Evolutionary conservation across 2,888 invertebrate species (phyloP).

Genomic region (Latheticus oryzae): DNA sequence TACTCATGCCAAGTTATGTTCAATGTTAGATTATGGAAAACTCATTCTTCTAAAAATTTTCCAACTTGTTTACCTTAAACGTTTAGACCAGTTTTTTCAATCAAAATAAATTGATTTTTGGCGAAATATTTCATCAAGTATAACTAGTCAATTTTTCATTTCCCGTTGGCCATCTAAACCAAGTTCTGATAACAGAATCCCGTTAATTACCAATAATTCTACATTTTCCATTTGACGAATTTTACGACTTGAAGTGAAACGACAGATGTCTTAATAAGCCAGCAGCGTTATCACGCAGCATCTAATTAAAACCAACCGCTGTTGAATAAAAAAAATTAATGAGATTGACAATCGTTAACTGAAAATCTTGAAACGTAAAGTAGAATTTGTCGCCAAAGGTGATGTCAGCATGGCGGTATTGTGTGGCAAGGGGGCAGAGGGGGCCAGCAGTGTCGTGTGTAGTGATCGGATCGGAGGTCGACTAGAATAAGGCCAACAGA

Average conservation of each 20-base stretch:
- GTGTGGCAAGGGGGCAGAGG: constrained; percentile 16
- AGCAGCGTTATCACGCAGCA: constrained; percentile 38
- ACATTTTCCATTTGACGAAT: constrained; percentile 24
- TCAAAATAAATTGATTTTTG: too few relatives aligned
- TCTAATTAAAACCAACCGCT: constrained; percentile 43
- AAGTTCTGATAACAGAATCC: too few relatives aligned
- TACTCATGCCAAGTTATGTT: too few relatives aligned
- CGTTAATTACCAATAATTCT: constrained; percentile 23
- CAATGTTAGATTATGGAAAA: too few relatives aligned
- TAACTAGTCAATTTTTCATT: too few relatives aligned
- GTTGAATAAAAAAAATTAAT: constrained; percentile 49
- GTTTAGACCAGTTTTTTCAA: too few relatives aligned
- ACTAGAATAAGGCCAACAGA: constrained; percentile 62
- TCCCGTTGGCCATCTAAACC: background rate
- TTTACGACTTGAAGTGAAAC: constrained; percentile 11
- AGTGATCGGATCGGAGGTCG: constrained; percentile 63
- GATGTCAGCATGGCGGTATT: constrained; percentile 43
- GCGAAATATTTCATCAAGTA: too few relatives aligned
- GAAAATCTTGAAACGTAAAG: constrained; percentile 43
- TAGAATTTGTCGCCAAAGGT: constrained; percentile 54
- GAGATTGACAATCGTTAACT: constrained; percentile 48
- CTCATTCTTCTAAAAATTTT: too few relatives aligned
- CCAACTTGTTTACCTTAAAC: too few relatives aligned
- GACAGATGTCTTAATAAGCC: constrained; percentile 38
- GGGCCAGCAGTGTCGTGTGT: constrained; percentile 37